phyloP scores from a whole-genome alignment of 2,888 invertebrate species.

The Bursaphelenchus okinawaensis region DNA sequence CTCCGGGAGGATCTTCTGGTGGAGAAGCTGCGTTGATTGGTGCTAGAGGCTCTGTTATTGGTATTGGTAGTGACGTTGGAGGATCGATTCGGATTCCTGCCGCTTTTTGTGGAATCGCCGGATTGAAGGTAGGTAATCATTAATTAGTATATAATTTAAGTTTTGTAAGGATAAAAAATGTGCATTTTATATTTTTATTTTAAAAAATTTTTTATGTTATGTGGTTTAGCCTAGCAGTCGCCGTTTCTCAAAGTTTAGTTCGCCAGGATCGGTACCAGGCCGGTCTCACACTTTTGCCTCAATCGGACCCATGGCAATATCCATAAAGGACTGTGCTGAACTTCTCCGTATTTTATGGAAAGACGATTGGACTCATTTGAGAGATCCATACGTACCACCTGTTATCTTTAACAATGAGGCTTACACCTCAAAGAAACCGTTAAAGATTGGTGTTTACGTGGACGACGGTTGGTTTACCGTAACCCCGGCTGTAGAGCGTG shows the following conservation, averaged over 20 bases:
- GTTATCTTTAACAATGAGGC: slow-evolving; percentile 38
- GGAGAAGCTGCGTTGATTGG: slow-evolving; percentile 60
- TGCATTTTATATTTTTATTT: not conserved
- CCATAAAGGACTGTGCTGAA: slow-evolving; percentile 35
- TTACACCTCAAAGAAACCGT: slow-evolving; percentile 2
- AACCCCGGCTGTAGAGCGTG: slow-evolving; percentile 35
- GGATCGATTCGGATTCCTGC: slow-evolving; percentile 62
- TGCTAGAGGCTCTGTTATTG: slow-evolving; percentile 37
- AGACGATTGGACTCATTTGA: slow-evolving; percentile 31
- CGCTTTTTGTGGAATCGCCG: slow-evolving; percentile 60
- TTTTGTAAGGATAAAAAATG: not conserved
- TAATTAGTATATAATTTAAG: not conserved
- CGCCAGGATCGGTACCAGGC: slow-evolving; percentile 42
- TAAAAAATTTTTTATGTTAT: not conserved
- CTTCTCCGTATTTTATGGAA: slow-evolving; percentile 35
- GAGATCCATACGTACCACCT: slow-evolving; percentile 47
- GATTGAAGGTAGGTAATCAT: slow-evolving; percentile 48
- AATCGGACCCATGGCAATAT: slow-evolving; percentile 45
- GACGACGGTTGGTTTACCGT: slow-evolving; percentile 51
- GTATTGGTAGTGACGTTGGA: slow-evolving; percentile 61
- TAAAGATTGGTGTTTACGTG: slow-evolving; percentile 33
- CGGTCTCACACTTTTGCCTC: slow-evolving; percentile 45
- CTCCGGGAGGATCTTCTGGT: slow-evolving; percentile 59
- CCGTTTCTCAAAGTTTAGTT: slow-evolving; percentile 39
- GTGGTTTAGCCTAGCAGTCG: slow-evolving; percentile 37